Base-by-base conservation (phyloP, 2,113 vertebrate genomes). In the Xenopus laevis region DNA sequence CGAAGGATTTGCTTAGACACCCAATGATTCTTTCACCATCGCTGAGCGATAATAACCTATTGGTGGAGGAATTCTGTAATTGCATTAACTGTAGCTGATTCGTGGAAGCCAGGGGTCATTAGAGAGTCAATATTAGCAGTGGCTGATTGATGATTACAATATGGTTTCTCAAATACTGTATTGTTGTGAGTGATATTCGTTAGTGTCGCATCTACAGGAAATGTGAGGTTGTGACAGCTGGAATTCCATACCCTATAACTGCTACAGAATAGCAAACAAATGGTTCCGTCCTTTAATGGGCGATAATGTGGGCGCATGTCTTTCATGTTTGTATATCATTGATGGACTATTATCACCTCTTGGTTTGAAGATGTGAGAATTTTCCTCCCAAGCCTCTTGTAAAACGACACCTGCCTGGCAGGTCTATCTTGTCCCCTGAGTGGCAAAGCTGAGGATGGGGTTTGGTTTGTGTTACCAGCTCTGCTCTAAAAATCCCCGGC, bases 391-490 rank as follows among this genome's bases (percentile, higher is more conserved):
- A 60, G 5, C 44, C 65, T 69, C 18, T 76, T 61, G 30, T 76
- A 64, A 76, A 76, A 53, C 63, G 66, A 70, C 66, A 76, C 74
- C 74, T 69, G 74, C 59, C 66, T 68, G 33, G 33, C 33, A 40
- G 33, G 33, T 40, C 45, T 74, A 55, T 46, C 61, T 62, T 69
- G 74, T 76, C n/a, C 40, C 21, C 27, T 62, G 45, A 76, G 66
- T 76, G 66, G 58, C 66, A 69, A 64, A 44, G 66, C 65, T 45
- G 13, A 50, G 27, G 40, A 60, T 67, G 44, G 57, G 66, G 62
- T 65, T 55, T 55, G 53, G 70, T 12, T 71, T 11, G 53, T 55
- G 5, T 16, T 55, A 18, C 4, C 7, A n/a, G 53, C 17, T n/a
- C 7, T 8, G 58, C 21, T 27, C 20, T 1, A 20, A 60, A 9